Evolutionary conservation across 1,140 invertebrate species (phyloP).

Genomic region (Araneus ventricosus): DNA sequence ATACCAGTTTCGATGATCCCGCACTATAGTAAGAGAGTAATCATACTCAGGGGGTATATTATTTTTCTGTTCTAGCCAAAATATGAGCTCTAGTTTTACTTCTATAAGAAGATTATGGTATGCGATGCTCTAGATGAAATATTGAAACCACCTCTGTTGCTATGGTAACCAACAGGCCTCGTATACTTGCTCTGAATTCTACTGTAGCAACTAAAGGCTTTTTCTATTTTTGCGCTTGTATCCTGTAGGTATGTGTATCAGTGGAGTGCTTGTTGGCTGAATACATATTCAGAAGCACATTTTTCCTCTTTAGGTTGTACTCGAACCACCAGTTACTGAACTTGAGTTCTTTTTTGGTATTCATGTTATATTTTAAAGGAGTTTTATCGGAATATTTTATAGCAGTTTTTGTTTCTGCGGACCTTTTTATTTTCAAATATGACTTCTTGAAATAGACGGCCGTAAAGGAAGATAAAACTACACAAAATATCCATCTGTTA

Average conservation of each 20-base stretch:
- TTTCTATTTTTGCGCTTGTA: background rate
- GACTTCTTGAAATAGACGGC: too few relatives aligned
- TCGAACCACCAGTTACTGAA: background rate
- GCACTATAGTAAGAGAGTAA: background rate
- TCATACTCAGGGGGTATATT: slow-evolving; percentile 25
- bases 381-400: background rate
- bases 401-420: background rate
- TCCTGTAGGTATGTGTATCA: background rate
- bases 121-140: slow-evolving; percentile 4
- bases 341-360: background rate
- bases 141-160: background rate
- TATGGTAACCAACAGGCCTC: background rate
- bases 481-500: too few relatives aligned
- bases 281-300: background rate
- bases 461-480: too few relatives aligned
- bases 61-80: background rate
- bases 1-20: background rate
- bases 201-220: background rate
- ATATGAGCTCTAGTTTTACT: background rate
- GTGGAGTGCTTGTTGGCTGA: background rate
- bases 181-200: background rate
- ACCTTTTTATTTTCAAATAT: too few relatives aligned
- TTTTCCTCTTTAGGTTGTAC: background rate
- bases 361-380: background rate
- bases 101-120: slow-evolving; percentile 1